A percentile compares a stretch with the other conserved stretches of the same genome.
These are phyloP conservation scores for Prunella himalayana DNA, from an alignment of 2,113 vertebrate species.

Conservation along the genomic window DNA sequence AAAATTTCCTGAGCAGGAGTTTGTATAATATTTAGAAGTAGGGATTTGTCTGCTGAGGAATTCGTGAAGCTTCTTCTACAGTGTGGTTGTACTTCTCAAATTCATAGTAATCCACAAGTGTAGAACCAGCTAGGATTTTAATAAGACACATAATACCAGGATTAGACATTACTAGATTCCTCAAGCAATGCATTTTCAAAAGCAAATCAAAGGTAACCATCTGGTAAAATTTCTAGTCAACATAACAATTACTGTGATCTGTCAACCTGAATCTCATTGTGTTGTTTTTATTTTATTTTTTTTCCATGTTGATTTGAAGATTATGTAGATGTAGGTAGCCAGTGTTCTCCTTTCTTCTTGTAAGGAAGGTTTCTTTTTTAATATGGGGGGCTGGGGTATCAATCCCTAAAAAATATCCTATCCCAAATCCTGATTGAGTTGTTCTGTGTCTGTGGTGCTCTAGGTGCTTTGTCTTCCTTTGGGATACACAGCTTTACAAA, in stretches of 20 bases:
- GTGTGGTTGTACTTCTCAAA: neutral
- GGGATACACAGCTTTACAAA: neutral
- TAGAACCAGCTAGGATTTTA: conserved; percentile 8
- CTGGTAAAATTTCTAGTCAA: neutral
- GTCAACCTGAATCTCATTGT: neutral
- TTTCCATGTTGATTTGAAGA: neutral
- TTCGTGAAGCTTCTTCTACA: neutral
- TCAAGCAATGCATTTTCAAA: conserved; percentile 6
- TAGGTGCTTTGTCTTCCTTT: neutral
- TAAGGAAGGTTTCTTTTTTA: neutral
- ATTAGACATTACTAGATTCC: conserved; percentile 32
- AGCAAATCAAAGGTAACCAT: conserved; percentile 13
- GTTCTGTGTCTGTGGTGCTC: neutral
- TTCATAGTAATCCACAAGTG: neutral
- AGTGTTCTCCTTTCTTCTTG: neutral
- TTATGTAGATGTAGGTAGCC: neutral
- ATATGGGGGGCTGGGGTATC: neutral
- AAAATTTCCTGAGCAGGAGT: conserved; percentile 38
- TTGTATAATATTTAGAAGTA: conserved; percentile 16
- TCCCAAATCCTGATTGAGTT: neutral
- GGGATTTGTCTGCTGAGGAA: conserved; percentile 41
- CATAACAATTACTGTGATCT: neutral
- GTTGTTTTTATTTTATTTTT: neutral
- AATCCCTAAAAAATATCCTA: neutral
- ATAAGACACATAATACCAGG: conserved; percentile 45